Evolutionary conservation across 2,797 vertebrate species (phyloP).

Genomic region (Erethizon dorsatum): DNA sequence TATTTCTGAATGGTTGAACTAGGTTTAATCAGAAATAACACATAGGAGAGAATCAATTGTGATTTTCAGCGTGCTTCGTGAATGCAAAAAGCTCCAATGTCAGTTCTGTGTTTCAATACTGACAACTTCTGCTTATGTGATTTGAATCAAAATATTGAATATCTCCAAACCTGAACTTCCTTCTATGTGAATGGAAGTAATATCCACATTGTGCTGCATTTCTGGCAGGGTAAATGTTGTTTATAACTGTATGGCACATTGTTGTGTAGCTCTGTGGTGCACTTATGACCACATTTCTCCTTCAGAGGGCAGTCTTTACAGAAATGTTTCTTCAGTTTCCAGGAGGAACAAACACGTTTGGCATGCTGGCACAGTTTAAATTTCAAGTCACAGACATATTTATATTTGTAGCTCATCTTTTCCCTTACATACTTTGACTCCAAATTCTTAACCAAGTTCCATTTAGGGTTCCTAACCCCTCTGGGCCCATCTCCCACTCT

Average conservation of each 20-base stretch:
- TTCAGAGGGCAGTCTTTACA: background rate
- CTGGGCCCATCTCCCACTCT: background rate
- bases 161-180: background rate
- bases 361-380: background rate
- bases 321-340: background rate
- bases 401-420: background rate
- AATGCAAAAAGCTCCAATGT: background rate
- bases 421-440: background rate
- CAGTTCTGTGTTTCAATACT: background rate
- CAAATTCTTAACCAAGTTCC: background rate
- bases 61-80: background rate
- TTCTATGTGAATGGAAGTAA: background rate
- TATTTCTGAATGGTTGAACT: background rate
- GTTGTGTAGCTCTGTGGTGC: fast-evolving
- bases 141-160: background rate
- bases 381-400: background rate
- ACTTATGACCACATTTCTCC: background rate
- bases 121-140: background rate
- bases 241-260: no score
- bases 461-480: background rate
- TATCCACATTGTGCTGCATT: fast-evolving
- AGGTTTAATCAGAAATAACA: background rate
- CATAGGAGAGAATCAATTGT: background rate
- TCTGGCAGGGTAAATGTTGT: background rate
- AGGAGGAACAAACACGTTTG: background rate